These are phyloP conservation scores for Spongia lamella DNA, from an alignment of 37 sponge, comb jelly and placozoan species.

Conservation along the genomic window DNA sequence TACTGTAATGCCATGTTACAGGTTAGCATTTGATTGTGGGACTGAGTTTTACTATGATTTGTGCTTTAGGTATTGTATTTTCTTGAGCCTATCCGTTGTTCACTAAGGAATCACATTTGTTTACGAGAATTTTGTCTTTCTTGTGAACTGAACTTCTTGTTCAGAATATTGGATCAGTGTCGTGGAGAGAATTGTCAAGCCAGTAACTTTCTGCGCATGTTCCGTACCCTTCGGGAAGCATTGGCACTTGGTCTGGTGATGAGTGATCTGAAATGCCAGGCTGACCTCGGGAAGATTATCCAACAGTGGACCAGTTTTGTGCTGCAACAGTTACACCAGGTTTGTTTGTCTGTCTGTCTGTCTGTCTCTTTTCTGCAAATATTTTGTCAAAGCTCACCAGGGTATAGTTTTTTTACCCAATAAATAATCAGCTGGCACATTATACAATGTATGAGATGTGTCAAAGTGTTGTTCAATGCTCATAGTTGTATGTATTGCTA, in stretches of 20 bases:
- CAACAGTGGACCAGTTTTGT: slow-evolving; percentile 85
- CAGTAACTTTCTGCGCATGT: slow-evolving; percentile 75
- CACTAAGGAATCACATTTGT: slow-evolving; percentile 77
- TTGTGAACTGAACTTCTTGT: slow-evolving; percentile 89
- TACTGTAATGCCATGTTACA: slow-evolving; percentile 91
- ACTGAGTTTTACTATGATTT: too few relatives aligned
- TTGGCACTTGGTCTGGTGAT: slow-evolving; percentile 73
- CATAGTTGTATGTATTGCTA: too few relatives aligned
- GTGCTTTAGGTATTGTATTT: slow-evolving; percentile 79
- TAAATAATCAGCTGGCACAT: too few relatives aligned
- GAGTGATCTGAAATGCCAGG: slow-evolving; percentile 59
- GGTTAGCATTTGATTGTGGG: slow-evolving; percentile 24
- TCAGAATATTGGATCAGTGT: slow-evolving; percentile 70
- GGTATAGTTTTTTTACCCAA: too few relatives aligned
- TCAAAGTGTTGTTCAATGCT: too few relatives aligned
- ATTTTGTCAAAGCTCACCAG: too few relatives aligned
- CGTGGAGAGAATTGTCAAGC: slow-evolving; percentile 74
- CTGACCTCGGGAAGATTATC: slow-evolving; percentile 61
- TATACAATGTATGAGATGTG: too few relatives aligned
- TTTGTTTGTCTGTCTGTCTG: too few relatives aligned
- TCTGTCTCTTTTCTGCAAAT: too few relatives aligned
- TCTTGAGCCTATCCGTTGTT: slow-evolving; percentile 66
- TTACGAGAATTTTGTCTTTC: slow-evolving; percentile 76
- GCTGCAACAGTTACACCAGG: slow-evolving; percentile 78
- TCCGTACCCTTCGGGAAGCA: slow-evolving; percentile 76